These are phyloP conservation scores for Drosophila parvula DNA, from an alignment of 1,140 invertebrate species.

Conservation along the genomic window DNA sequence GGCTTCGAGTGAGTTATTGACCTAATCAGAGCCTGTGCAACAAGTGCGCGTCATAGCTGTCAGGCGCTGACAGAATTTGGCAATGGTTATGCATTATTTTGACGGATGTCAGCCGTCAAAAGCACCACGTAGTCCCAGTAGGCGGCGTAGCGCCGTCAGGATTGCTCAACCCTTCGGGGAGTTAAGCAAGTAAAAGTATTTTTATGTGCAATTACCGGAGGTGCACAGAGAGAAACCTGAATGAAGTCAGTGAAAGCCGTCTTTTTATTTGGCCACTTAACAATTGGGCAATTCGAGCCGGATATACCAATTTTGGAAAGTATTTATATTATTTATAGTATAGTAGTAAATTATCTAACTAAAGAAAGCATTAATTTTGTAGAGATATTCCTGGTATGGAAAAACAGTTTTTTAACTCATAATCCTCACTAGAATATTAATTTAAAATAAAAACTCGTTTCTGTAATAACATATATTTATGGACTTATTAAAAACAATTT, in stretches of 20 bases:
- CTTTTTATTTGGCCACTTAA: no score
- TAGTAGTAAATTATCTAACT: neutral
- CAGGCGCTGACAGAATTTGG: constrained; percentile 18
- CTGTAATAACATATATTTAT: no score
- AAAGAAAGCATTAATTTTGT: neutral
- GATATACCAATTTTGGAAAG: no score
- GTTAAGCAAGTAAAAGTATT: constrained; percentile 10
- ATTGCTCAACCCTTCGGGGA: constrained; percentile 7
- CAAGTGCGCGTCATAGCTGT: constrained; percentile 49
- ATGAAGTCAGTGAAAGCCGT: no score
- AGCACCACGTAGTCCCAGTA: neutral
- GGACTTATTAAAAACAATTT: neutral
- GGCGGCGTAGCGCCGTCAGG: constrained; percentile 11
- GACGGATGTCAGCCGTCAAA: constrained; percentile 7
- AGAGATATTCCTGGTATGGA: neutral
- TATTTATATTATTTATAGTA: no score
- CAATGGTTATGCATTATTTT: constrained; percentile 34
- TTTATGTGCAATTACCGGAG: neutral
- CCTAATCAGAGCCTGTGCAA: constrained; percentile 25
- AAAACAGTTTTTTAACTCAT: no score
- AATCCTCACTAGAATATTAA: no score
- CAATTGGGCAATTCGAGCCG: no score
- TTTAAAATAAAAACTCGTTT: no score
- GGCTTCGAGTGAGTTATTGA: constrained; percentile 4
- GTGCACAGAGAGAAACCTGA: neutral